Evolutionary conservation across 2,888 invertebrate species (phyloP).

Genomic region (Melinaea marsaeus): DNA sequence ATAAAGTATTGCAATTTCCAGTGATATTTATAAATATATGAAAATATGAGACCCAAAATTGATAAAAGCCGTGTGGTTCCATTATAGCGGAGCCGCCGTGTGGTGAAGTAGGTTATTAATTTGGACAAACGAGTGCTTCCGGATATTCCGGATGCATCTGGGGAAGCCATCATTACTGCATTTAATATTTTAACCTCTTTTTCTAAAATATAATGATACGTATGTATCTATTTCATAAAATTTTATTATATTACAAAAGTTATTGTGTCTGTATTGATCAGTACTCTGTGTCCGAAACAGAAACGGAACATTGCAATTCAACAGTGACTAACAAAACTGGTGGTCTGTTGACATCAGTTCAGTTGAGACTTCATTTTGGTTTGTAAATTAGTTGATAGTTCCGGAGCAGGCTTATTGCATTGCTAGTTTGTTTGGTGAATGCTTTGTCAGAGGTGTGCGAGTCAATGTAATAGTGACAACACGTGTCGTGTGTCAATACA

Average conservation of each 20-base stretch:
- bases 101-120: conserved; percentile 63
- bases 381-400: conserved; percentile 10
- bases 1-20: conserved; percentile 14
- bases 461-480: conserved; percentile 48
- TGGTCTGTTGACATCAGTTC: no score
- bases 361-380: no score
- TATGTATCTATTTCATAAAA: background rate
- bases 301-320: no score
- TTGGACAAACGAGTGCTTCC: conserved; percentile 52
- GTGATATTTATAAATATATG: conserved; percentile 20
- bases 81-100: conserved; percentile 40
- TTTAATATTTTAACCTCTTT: background rate
- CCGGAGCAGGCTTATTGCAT: conserved; percentile 71
- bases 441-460: conserved; percentile 65
- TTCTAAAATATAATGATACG: background rate
- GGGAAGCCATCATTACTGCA: conserved; percentile 19
- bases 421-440: conserved; percentile 66
- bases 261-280: no score
- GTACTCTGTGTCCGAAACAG: no score
- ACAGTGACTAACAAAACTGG: no score
- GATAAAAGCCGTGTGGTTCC: conserved; percentile 28
- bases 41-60: conserved; percentile 27
- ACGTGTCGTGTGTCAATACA: conserved; percentile 35
- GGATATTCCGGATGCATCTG: conserved; percentile 48
- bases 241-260: no score